Conservation (phyloP, 2,888 invertebrate species). For the Cerastis rubricosa region DNA sequence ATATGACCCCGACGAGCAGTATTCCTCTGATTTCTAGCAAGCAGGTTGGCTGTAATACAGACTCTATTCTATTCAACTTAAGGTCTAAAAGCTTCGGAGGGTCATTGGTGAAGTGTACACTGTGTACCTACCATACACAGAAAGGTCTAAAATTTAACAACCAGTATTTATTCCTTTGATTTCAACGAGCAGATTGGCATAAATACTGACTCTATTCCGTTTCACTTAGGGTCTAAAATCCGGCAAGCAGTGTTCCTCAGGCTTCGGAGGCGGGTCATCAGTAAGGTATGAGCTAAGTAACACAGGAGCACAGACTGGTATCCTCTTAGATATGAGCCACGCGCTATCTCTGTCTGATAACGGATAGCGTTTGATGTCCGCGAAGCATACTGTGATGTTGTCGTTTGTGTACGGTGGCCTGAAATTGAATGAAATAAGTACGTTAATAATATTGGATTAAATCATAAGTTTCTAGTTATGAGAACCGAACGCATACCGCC, state of each 20-base stretch:
- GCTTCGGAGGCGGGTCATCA: constrained; percentile 80
- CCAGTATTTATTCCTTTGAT: background rate
- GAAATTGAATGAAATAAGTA: constrained; percentile 53
- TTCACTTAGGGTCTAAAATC: constrained; percentile 74
- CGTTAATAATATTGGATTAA: no score
- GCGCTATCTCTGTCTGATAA: constrained; percentile 89
- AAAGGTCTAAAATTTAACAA: background rate
- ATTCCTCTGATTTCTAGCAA: constrained; percentile 57
- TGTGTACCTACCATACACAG: constrained; percentile 59
- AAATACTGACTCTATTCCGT: background rate
- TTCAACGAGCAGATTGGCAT: background rate
- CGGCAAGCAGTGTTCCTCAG: constrained; percentile 79
- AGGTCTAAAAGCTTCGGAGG: constrained; percentile 77
- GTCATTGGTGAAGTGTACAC: constrained; percentile 90
- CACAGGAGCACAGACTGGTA: constrained; percentile 92
- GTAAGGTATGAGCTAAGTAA: constrained; percentile 91
- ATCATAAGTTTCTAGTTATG: no score
- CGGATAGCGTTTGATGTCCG: constrained; percentile 90
- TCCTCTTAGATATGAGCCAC: constrained; percentile 88
- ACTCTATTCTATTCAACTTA: constrained; percentile 22
- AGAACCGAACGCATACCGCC: no score
- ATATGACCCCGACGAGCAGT: constrained; percentile 69
- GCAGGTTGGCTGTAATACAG: background rate
- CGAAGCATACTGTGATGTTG: constrained; percentile 93
- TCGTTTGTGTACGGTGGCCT: constrained; percentile 91